Conservation (phyloP, 2,797 vertebrate species). For the Capromys pilorides region DNA sequence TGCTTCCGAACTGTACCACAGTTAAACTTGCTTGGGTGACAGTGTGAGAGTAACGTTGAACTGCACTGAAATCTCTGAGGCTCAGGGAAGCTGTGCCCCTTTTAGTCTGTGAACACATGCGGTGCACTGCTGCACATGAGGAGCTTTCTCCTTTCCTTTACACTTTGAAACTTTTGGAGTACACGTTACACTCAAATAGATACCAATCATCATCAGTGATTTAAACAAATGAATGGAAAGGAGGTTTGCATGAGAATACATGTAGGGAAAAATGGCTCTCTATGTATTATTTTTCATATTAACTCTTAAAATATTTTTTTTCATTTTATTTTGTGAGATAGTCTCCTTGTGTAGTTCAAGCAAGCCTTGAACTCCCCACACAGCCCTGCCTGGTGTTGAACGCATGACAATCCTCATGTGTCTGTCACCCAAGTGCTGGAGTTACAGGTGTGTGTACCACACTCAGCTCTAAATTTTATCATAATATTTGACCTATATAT, state of each 20-base stretch:
- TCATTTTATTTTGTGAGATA: neutral
- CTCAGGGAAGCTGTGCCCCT: neutral
- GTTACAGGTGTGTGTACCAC: neutral
- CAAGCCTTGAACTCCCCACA: neutral
- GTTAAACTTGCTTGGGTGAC: conserved; percentile 39
- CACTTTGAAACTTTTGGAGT: conserved; percentile 38
- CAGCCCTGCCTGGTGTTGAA: neutral
- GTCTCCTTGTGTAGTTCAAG: neutral
- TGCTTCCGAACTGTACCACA: conserved; percentile 55
- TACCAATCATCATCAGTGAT: conserved; percentile 22
- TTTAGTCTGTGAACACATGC: neutral
- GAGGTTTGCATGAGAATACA: neutral
- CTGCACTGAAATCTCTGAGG: conserved; percentile 12
- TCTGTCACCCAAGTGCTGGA: neutral
- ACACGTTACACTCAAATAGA: conserved; percentile 11
- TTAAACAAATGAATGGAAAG: conserved; percentile 8
- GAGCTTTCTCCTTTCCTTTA: neutral
- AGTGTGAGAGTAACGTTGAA: conserved; percentile 43
- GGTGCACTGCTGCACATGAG: neutral
- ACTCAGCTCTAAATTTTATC: neutral
- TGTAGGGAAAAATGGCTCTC: neutral
- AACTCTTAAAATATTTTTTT: neutral
- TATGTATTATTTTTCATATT: neutral
- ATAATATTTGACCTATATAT: neutral
- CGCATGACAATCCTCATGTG: neutral